phyloP scores from a whole-genome alignment of 1,140 invertebrate genomes.

The Zaprionus lachaisei region DNA sequence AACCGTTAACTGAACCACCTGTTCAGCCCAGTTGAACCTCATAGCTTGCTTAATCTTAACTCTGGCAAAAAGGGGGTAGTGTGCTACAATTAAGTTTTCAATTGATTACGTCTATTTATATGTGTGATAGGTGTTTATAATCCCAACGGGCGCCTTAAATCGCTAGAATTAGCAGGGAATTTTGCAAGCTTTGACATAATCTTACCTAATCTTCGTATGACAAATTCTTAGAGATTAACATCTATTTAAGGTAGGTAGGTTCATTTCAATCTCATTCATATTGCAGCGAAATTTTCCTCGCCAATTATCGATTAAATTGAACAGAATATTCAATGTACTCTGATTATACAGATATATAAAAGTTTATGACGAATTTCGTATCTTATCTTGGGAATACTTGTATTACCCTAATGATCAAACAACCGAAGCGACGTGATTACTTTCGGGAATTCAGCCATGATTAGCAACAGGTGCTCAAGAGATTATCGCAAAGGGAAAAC shows the following conservation, averaged over 20 bases:
- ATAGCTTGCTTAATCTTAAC: slow-evolving; percentile 29
- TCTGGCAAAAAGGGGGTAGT: neutral
- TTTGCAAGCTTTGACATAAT: neutral
- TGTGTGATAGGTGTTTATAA: slow-evolving; percentile 3
- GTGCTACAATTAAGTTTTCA: slow-evolving; percentile 1
- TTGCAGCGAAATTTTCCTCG: neutral
- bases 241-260: neutral
- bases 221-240: neutral
- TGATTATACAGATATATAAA: slow-evolving; percentile 8
- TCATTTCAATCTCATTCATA: neutral
- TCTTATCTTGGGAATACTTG: neutral
- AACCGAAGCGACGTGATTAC: slow-evolving; percentile 1
- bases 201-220: neutral
- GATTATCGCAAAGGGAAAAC: neutral
- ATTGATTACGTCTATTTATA: slow-evolving; percentile 22
- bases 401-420: slow-evolving; percentile 6
- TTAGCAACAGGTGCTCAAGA: slow-evolving; percentile 10
- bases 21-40: neutral
- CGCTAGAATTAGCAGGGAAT: neutral
- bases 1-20: slow-evolving; percentile 36
- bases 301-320: slow-evolving; percentile 19
- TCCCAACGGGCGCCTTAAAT: neutral
- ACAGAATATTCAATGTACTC: neutral
- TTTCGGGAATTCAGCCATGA: neutral
- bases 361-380: neutral